These are phyloP conservation scores for Steinernema khuongi DNA, from an alignment of 1,140 invertebrate genomes.

Conservation along the genomic window DNA sequence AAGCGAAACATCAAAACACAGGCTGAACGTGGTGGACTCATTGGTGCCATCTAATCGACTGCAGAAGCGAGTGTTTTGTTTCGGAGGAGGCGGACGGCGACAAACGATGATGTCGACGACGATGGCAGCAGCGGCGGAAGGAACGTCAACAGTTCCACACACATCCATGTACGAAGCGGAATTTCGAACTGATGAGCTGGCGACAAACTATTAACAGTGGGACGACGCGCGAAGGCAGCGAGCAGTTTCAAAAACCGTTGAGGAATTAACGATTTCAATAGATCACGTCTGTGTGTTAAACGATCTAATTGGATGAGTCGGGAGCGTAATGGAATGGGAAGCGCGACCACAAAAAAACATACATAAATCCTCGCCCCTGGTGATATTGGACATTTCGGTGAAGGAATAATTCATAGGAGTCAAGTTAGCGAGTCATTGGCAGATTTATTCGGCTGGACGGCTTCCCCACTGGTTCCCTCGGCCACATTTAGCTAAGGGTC, in stretches of 20 bases:
- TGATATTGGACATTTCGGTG: neutral
- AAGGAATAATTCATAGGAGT: neutral
- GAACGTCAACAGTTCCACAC: neutral
- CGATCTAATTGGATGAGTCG: neutral
- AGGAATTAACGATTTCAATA: slow-evolving; percentile 3
- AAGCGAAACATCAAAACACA: too few relatives aligned
- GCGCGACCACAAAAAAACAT: neutral
- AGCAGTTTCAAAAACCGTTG: neutral
- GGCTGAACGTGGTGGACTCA: neutral
- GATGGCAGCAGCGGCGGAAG: too few relatives aligned
- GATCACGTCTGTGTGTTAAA: neutral
- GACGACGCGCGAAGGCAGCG: too few relatives aligned
- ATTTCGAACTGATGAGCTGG: slow-evolving; percentile 6
- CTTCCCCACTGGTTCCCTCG: neutral
- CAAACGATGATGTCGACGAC: too few relatives aligned
- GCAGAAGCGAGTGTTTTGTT: neutral
- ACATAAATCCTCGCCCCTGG: neutral
- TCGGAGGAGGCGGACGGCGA: too few relatives aligned
- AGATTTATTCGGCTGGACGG: neutral
- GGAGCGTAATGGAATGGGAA: neutral
- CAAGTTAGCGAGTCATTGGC: neutral
- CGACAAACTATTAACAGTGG: neutral
- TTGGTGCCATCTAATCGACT: neutral
- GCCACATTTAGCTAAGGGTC: too few relatives aligned
- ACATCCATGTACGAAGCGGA: neutral